Percentiles rank a stretch among this genome's conserved stretches.
phyloP scores from a whole-genome alignment of 1,140 invertebrate species.

The Maconellicoccus hirsutus region DNA sequence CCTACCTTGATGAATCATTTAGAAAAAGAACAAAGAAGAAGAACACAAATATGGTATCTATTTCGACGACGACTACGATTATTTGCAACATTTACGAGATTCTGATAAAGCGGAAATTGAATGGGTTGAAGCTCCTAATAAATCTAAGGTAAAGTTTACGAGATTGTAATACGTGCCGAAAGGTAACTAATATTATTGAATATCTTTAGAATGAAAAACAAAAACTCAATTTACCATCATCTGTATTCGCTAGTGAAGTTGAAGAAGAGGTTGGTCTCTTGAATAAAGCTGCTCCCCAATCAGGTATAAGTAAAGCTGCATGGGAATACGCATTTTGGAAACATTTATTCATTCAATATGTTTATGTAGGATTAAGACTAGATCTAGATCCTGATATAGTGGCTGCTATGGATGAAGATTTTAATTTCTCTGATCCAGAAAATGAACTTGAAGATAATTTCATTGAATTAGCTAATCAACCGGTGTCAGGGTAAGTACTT shows the following conservation, averaged over 20 bases:
- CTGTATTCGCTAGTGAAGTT: slow-evolving; percentile 79
- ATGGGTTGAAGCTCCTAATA: not conserved
- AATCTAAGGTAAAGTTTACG: not conserved
- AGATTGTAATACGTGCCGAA: no score
- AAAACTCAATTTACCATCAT: slow-evolving; percentile 66
- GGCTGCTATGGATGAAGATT: slow-evolving; percentile 86
- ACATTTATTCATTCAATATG: not conserved
- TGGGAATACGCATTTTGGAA: no score
- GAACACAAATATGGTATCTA: slow-evolving; percentile 85
- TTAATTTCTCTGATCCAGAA: slow-evolving; percentile 67
- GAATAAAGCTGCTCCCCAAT: slow-evolving; percentile 70
- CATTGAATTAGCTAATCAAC: slow-evolving; percentile 56
- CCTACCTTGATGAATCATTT: no score
- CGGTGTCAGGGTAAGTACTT: slow-evolving; percentile 10
- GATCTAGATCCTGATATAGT: slow-evolving; percentile 88
- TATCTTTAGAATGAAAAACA: slow-evolving; percentile 26
- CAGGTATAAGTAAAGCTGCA: slow-evolving; percentile 39
- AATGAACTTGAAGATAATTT: slow-evolving; percentile 87
- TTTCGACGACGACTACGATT: slow-evolving; percentile 93
- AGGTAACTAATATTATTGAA: no score
- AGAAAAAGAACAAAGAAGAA: slow-evolving; percentile 53
- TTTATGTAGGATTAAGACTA: slow-evolving; percentile 51
- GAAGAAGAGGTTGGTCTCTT: slow-evolving; percentile 80
- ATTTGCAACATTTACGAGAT: slow-evolving; percentile 70
- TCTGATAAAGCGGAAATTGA: not conserved